A percentile compares a stretch with the other conserved stretches of the same genome.
Evolutionary conservation across 2,888 invertebrate species (phyloP).

Genomic region (Chymomyza procnemis): DNA sequence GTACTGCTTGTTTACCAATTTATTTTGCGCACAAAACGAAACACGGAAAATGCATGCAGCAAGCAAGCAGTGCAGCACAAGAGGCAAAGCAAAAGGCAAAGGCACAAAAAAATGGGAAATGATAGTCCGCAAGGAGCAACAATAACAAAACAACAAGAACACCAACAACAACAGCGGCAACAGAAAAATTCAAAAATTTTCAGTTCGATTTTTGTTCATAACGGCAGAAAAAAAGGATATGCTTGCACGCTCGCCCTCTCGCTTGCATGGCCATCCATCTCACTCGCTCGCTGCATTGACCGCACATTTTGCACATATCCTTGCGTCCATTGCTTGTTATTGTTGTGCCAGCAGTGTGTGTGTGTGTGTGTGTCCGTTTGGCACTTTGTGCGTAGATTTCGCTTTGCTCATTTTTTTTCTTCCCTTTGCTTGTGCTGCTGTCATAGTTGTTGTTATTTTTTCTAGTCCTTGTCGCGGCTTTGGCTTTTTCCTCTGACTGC

Average conservation of each 20-base stretch:
- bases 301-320: slow-evolving; percentile 1
- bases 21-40: slow-evolving; percentile 73
- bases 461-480: slow-evolving; percentile 22
- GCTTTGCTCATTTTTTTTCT: slow-evolving; percentile 17
- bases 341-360: neutral
- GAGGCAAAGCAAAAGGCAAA: slow-evolving; percentile 39
- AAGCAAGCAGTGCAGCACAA: slow-evolving; percentile 25
- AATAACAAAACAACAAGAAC: slow-evolving; percentile 3
- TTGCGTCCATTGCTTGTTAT: slow-evolving; percentile 1
- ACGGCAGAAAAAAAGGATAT: slow-evolving; percentile 47
- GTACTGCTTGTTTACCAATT: slow-evolving; percentile 69
- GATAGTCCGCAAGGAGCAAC: slow-evolving; percentile 23
- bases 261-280: neutral
- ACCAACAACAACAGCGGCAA: slow-evolving; percentile 20
- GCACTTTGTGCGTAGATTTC: slow-evolving; percentile 67
- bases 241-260: slow-evolving; percentile 9
- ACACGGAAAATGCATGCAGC: slow-evolving; percentile 71
- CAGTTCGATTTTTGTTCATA: slow-evolving; percentile 68
- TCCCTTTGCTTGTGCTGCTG: too few relatives aligned
- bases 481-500: slow-evolving; percentile 20
- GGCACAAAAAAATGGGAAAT: slow-evolving; percentile 30
- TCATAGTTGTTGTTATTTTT: neutral
- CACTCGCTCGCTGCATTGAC: neutral
- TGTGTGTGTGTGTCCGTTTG: slow-evolving; percentile 41
- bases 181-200: slow-evolving; percentile 50